Conservation (phyloP, 2,888 invertebrate genomes). For the Chloromyia formosa region DNA sequence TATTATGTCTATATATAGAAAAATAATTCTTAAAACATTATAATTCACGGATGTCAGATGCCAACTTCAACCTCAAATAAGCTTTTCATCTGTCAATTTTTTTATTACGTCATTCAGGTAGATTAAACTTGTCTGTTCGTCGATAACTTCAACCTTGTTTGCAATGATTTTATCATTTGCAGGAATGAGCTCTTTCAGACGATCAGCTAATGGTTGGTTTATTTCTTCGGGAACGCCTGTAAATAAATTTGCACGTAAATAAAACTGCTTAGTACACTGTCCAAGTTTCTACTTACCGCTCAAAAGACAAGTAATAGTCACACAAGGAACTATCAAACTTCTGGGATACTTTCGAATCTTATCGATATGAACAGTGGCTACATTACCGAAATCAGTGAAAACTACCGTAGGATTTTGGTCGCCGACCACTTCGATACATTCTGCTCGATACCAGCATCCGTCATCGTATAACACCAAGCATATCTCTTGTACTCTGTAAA, state of each 20-base stretch:
- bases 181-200: conserved; percentile 30
- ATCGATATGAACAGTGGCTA: conserved; percentile 54
- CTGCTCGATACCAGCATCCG: conserved; percentile 60
- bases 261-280: background rate
- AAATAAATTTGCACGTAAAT: no score
- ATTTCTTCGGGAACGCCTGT: conserved; percentile 25
- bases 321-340: conserved; percentile 56
- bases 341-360: conserved; percentile 59
- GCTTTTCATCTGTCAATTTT: conserved; percentile 24
- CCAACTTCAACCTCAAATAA: background rate
- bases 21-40: background rate
- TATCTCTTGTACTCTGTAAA: conserved; percentile 55
- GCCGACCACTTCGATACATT: conserved; percentile 59
- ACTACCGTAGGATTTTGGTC: conserved; percentile 60
- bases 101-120: conserved; percentile 3
- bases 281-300: conserved; percentile 53
- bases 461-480: conserved; percentile 59
- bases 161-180: conserved; percentile 22
- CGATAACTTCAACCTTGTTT: background rate
- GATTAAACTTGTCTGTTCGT: conserved; percentile 24
- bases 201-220: background rate
- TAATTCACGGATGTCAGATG: background rate
- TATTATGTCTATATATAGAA: background rate
- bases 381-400: conserved; percentile 61
- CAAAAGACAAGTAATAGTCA: conserved; percentile 57